Evolutionary conservation across 2,888 invertebrate genomes (phyloP).

Genomic region (Meandrusa payeni): DNA sequence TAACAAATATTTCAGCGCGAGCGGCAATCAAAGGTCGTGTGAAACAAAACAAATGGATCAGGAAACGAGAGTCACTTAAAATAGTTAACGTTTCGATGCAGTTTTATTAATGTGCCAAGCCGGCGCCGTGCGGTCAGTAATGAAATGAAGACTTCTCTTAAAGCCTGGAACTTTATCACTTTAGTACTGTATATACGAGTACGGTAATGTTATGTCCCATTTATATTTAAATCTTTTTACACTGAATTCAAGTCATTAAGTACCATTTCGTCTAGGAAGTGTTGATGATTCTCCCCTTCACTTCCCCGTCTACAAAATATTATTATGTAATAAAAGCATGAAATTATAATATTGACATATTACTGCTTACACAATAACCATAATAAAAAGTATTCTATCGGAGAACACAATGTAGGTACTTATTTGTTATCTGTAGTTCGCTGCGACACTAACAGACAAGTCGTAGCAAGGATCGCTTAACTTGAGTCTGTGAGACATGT

Average conservation of each 20-base stretch:
- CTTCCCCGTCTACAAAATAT: no score
- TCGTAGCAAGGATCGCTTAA: background rate
- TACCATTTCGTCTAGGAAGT: no score
- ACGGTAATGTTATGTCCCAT: no score
- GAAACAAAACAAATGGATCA: constrained; percentile 33
- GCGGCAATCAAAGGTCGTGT: constrained; percentile 7
- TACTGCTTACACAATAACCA: no score
- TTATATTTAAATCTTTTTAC: constrained; percentile 4
- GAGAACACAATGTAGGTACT: background rate
- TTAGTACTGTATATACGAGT: no score
- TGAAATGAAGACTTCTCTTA: no score
- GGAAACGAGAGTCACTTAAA: constrained; percentile 49
- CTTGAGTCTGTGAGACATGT: background rate
- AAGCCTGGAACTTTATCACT: no score
- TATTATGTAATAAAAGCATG: no score
- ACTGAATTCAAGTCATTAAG: no score
- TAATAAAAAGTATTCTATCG: background rate
- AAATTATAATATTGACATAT: no score
- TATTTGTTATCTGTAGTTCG: background rate
- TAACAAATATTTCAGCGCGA: constrained; percentile 6
- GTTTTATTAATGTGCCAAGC: constrained; percentile 38
- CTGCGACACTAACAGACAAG: background rate
- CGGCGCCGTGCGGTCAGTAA: no score
- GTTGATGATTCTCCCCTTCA: no score
- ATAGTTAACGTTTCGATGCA: constrained; percentile 43